Conservation (phyloP, 2,888 invertebrate species). For the Sarcophaga subvicina region DNA sequence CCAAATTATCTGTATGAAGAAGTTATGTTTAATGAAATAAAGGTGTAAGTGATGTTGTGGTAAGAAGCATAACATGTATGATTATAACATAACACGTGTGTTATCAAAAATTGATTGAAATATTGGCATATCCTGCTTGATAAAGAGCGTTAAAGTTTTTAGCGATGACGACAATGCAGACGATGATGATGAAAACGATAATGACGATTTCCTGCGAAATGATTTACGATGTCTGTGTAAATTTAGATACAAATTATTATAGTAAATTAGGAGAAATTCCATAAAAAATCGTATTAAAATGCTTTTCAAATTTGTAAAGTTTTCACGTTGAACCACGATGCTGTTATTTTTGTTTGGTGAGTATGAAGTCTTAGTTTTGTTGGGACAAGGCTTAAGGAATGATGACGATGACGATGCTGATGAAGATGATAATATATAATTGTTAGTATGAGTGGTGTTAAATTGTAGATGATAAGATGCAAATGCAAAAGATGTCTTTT, state of each 20-base stretch:
- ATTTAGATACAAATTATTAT: constrained; percentile 78
- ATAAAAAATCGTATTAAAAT: constrained; percentile 73
- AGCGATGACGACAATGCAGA: constrained; percentile 34
- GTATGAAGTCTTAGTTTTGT: constrained; percentile 33
- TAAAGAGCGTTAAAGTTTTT: constrained; percentile 21
- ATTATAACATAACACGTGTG: constrained; percentile 40
- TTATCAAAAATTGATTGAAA: constrained; percentile 20
- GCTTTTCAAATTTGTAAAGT: constrained; percentile 68
- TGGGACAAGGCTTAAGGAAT: constrained; percentile 53
- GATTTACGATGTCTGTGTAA: constrained; percentile 82
- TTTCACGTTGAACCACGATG: constrained; percentile 55
- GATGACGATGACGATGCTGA: constrained; percentile 41
- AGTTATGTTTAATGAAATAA: not conserved
- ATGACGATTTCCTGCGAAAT: constrained; percentile 80
- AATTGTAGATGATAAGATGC: constrained; percentile 45
- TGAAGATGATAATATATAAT: constrained; percentile 35
- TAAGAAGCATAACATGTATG: not conserved
- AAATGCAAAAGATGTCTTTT: constrained; percentile 56
- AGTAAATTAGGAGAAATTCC: constrained; percentile 78
- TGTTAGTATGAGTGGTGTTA: constrained; percentile 28
- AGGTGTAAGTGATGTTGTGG: not conserved
- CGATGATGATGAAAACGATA: constrained; percentile 38
- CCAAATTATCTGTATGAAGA: too few species aligned
- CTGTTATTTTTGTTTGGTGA: constrained; percentile 11
- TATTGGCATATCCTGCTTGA: constrained; percentile 28